Base-by-base conservation (phyloP, 2,797 vertebrate genomes). In the Eupleurogrammus muticus region DNA sequence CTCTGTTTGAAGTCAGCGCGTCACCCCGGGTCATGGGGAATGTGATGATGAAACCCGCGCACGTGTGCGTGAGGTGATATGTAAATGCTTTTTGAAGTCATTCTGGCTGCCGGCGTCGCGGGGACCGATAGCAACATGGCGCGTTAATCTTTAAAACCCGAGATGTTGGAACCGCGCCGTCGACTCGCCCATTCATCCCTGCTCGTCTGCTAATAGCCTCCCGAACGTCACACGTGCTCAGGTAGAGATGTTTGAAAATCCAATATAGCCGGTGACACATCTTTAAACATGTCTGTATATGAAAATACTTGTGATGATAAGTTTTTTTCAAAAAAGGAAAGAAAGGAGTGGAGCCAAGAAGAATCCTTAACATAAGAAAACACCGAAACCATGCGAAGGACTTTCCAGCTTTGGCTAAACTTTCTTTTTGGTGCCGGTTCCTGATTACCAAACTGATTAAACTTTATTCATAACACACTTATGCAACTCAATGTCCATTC, bases 61-160 rank as follows among this genome's bases (percentile, higher is more conserved):
- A 80, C 72, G 73, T 14, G 10, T 55, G 65, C 74, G 46, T 23
- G 49, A 57, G 61, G 53, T 4, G 11, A 77, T 77, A 85, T 74
- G 82, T 67, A 72, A 77, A 83, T 76, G 19, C 24, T 61, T 70
- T 78, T 61, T 81, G 66, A 87, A 80, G 72, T 67, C 40, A 51
- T 55, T 75, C 21, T 72, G 20, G 69, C 84, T 84, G 60, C 5
- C 0, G 86, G 86, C 75, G 11, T 44, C 17, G 6, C 14, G 32
- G 51, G 80, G 58, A 65, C 36, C 73, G 73, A 81, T 77, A 71
- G 52, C 58, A 48, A 62, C 59, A 66, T 20, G 66, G 47, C 59
- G 61, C 75, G 77, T 75, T 74, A 86, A 85, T 87, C 84, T 85
- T 82, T 82, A 57, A 77, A 77, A 80, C 7, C 38, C 56, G 66